A percentile compares a stretch with the other conserved stretches of the same genome.
Evolutionary conservation across 2,113 vertebrate genomes (phyloP).

Genomic region (Neodon shergylaensis): DNA sequence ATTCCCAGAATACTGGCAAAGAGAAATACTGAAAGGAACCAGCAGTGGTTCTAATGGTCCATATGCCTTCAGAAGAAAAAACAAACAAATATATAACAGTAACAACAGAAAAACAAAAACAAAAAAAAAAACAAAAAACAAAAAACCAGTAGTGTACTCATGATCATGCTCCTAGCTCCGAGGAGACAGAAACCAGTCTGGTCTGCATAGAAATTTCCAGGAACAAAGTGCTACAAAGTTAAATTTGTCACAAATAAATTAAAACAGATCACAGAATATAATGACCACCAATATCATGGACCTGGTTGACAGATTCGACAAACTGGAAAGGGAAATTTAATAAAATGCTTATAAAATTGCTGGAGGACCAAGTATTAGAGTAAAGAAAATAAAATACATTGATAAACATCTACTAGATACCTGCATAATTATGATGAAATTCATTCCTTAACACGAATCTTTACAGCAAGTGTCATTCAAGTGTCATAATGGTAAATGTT

Average conservation of each 20-base stretch:
- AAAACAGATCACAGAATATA: background rate
- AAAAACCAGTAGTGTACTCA: background rate
- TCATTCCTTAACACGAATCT: background rate
- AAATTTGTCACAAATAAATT: background rate
- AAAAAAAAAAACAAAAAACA: too few species aligned
- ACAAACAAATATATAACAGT: too few species aligned
- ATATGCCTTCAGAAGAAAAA: background rate
- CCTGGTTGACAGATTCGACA: background rate
- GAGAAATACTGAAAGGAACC: background rate
- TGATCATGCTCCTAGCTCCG: background rate
- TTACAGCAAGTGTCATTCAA: background rate
- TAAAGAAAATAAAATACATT: background rate
- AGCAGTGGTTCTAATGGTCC: background rate
- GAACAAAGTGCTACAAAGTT: too few species aligned
- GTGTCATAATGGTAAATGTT: background rate
- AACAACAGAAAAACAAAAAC: background rate
- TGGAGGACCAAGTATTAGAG: background rate
- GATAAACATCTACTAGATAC: background rate
- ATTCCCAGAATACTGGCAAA: background rate
- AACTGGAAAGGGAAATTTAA: background rate
- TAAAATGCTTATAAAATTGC: background rate
- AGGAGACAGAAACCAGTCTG: background rate
- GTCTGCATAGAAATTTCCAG: background rate
- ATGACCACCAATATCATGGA: background rate
- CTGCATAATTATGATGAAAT: slow-evolving; percentile 27